phyloP scores from a whole-genome alignment of 2,113 vertebrate species.

The Eleginops maclovinus region DNA sequence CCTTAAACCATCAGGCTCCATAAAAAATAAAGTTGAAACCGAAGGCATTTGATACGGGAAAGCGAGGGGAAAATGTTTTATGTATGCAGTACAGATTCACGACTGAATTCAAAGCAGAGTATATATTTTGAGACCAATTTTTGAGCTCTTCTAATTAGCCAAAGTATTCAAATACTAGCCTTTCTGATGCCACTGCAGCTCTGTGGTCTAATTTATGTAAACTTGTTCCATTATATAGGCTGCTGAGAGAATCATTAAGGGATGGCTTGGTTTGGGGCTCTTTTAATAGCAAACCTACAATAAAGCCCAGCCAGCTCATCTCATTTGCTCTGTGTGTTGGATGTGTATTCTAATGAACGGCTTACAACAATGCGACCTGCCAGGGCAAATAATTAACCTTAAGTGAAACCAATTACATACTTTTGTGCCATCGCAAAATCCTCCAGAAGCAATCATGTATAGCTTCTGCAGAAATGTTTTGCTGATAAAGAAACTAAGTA shows the following conservation, averaged over 20 bases:
- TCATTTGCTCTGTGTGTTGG: constrained; percentile 85
- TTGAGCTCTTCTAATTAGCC: constrained; percentile 80
- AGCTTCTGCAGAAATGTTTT: constrained; percentile 72
- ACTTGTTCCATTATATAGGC: constrained; percentile 85
- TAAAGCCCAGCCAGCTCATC: constrained; percentile 77
- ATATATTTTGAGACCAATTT: constrained; percentile 62
- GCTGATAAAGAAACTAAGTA: constrained; percentile 80
- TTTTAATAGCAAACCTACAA: constrained; percentile 72
- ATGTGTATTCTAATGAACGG: constrained; percentile 85
- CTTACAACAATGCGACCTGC: constrained; percentile 86
- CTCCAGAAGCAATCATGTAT: constrained; percentile 81
- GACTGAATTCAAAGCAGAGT: constrained; percentile 55
- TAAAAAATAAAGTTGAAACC: constrained; percentile 67
- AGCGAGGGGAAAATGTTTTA: constrained; percentile 67
- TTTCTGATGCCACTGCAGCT: constrained; percentile 77
- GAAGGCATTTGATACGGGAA: constrained; percentile 55
- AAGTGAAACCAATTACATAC: constrained; percentile 86
- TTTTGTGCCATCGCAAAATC: constrained; percentile 74
- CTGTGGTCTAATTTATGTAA: constrained; percentile 86
- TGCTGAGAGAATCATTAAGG: constrained; percentile 83
- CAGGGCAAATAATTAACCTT: constrained; percentile 87
- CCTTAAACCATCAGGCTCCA: constrained; percentile 71
- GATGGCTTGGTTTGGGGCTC: constrained; percentile 72
- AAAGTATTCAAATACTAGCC: constrained; percentile 75
- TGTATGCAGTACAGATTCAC: constrained; percentile 55